Percentiles rank a stretch among this genome's conserved stretches.
Evolutionary conservation across 1,140 invertebrate species (phyloP).

Genomic region (Cephus cinctus): DNA sequence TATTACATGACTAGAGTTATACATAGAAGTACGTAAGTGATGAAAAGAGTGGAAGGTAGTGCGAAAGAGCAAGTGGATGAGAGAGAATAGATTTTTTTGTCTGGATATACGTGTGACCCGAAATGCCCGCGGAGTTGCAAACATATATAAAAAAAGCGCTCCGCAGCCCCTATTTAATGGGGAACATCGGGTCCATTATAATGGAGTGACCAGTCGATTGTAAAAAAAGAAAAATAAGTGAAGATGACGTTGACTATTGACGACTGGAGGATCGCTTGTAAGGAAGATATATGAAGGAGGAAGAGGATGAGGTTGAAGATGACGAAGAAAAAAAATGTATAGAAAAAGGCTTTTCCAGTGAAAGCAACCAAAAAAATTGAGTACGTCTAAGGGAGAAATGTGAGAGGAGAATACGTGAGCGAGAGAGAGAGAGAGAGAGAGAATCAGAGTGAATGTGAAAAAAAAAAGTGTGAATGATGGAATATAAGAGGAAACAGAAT

Average conservation of each 20-base stretch:
- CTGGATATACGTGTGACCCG: slow-evolving; percentile 7
- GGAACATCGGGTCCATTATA: too few species aligned
- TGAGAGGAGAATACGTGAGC: not conserved
- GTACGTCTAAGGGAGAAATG: slow-evolving; percentile 15
- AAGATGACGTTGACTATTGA: too few species aligned
- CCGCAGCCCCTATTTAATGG: slow-evolving; percentile 12
- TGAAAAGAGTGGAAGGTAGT: slow-evolving; percentile 3
- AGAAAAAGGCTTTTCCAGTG: slow-evolving; percentile 33
- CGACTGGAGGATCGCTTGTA: too few species aligned
- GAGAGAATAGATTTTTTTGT: slow-evolving; percentile 1
- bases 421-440: slow-evolving; percentile 4
- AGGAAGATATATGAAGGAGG: slow-evolving; percentile 2
- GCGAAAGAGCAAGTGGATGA: not conserved
- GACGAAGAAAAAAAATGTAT: slow-evolving; percentile 12
- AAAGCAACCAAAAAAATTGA: slow-evolving; percentile 33
- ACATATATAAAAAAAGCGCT: slow-evolving; percentile 27
- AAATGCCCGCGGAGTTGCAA: slow-evolving; percentile 19
- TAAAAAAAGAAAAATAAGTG: too few species aligned
- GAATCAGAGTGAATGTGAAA: not conserved
- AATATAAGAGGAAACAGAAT: not conserved
- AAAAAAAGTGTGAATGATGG: slow-evolving; percentile 8
- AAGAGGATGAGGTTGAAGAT: slow-evolving; percentile 2
- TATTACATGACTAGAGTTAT: too few species aligned
- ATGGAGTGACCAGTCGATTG: too few species aligned
- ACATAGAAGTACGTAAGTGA: too few species aligned